phyloP scores from a whole-genome alignment of 2,888 invertebrate species.

The Belgica antarctica region DNA sequence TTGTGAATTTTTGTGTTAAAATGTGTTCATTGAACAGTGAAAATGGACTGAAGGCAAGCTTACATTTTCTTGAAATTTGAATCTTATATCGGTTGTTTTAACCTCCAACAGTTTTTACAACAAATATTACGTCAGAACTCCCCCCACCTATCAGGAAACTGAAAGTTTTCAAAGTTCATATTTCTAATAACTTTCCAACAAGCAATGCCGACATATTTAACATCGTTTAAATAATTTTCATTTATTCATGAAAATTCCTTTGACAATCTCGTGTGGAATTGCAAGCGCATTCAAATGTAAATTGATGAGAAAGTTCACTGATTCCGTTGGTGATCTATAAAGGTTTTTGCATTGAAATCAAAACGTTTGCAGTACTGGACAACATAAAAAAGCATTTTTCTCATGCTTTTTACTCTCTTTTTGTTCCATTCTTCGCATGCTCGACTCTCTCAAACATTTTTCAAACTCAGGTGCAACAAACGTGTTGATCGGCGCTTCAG shows the following conservation, averaged over 20 bases:
- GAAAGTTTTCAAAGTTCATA: no score
- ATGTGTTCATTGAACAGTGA: no score
- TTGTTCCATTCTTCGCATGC: not conserved
- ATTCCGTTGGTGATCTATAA: not conserved
- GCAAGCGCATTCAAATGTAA: not conserved
- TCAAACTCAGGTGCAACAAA: not conserved
- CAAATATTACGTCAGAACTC: no score
- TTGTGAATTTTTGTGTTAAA: no score
- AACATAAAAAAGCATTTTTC: not conserved
- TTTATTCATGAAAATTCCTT: no score
- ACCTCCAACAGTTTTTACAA: not conserved
- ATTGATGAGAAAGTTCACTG: constrained; percentile 7
- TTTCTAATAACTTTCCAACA: not conserved
- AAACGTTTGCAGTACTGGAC: not conserved
- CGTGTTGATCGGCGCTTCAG: not conserved
- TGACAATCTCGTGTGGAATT: no score
- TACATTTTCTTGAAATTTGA: not conserved
- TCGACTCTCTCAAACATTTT: constrained; percentile 18
- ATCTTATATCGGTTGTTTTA: no score
- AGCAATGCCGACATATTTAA: no score
- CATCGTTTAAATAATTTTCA: no score
- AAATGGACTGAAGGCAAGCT: no score
- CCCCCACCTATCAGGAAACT: no score
- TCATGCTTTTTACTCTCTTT: constrained; percentile 1
- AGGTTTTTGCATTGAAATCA: not conserved